Evolutionary conservation across 2,113 vertebrate genomes (phyloP).

Genomic region (Takifugu flavidus): DNA sequence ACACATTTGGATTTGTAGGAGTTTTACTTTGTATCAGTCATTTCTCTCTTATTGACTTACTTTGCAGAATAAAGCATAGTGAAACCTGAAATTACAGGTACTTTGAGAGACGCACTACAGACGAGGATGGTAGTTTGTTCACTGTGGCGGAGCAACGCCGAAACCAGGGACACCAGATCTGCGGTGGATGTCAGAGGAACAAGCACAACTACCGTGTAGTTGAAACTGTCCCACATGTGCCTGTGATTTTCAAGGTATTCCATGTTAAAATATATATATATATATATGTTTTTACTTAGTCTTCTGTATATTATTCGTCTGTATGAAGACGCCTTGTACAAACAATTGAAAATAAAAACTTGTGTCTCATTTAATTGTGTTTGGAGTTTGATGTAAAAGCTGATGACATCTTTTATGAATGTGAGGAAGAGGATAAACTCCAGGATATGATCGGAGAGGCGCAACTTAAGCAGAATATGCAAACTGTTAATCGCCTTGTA

Average conservation of each 20-base stretch:
- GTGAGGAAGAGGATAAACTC: no score
- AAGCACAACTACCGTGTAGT: constrained; percentile 72
- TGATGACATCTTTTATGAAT: neutral
- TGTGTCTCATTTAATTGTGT: constrained; percentile 36
- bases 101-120: constrained; percentile 62
- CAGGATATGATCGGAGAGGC: no score
- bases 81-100: constrained; percentile 61
- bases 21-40: constrained; percentile 22
- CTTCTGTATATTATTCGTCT: constrained; percentile 59
- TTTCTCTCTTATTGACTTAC: constrained; percentile 45
- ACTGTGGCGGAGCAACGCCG: constrained; percentile 5
- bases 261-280: constrained; percentile 50
- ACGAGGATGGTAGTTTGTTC: constrained; percentile 44
- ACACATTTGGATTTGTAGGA: constrained; percentile 26
- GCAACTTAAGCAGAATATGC: no score
- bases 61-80: constrained; percentile 26
- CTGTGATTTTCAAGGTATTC: constrained; percentile 62
- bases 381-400: neutral
- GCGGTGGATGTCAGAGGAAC: constrained; percentile 27
- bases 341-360: constrained; percentile 60
- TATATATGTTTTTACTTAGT: constrained; percentile 32
- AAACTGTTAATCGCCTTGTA: no score
- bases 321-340: constrained; percentile 69
- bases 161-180: constrained; percentile 8
- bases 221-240: constrained; percentile 62